Percentiles rank a stretch among this genome's conserved stretches.
Conservation (phyloP, 2,797 vertebrate species). For the Alosa sapidissima region DNA sequence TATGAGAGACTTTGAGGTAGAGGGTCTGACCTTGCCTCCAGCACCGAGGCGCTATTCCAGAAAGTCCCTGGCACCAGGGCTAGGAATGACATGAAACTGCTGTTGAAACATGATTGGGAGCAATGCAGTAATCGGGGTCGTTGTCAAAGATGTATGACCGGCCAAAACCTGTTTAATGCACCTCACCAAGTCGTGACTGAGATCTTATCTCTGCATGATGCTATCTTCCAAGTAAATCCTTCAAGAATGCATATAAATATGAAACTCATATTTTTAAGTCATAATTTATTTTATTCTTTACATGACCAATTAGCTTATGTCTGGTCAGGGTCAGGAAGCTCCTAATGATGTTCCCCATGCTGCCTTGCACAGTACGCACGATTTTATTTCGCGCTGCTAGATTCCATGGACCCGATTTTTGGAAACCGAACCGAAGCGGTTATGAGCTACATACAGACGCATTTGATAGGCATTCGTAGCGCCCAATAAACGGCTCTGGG, state of each 20-base stretch:
- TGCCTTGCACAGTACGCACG: too few relatives aligned
- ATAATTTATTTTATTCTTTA: background rate
- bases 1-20: background rate
- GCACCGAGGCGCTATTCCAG: background rate
- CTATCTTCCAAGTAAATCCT: background rate
- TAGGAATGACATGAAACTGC: background rate
- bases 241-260: background rate
- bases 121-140: background rate
- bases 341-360: too few relatives aligned
- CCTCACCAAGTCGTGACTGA: too few relatives aligned
- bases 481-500: too few relatives aligned
- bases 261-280: background rate
- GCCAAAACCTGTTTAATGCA: background rate
- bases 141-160: background rate
- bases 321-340: too few relatives aligned
- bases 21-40: constrained; percentile 4
- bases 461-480: too few relatives aligned
- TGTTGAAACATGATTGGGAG: constrained; percentile 10
- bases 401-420: too few relatives aligned
- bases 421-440: too few relatives aligned
- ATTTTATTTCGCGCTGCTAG: too few relatives aligned
- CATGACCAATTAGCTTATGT: background rate
- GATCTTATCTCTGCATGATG: background rate
- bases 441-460: too few relatives aligned
- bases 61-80: background rate